These are phyloP conservation scores for Proteles cristata DNA, from an alignment of 2,113 vertebrate species.

Conservation along the genomic window DNA sequence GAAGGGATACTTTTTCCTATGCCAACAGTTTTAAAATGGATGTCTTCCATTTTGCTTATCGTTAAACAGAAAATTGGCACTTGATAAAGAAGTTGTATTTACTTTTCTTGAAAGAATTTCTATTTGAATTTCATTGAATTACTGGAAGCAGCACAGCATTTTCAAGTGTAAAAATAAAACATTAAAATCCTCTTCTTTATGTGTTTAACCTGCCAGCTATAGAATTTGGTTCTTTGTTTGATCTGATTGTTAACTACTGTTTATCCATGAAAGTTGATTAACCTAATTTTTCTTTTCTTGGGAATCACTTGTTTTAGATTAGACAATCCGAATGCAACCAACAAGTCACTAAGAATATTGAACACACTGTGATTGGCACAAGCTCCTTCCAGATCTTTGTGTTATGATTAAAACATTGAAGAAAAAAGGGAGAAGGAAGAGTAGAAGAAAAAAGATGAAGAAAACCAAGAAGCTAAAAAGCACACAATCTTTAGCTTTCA, in stretches of 20 bases:
- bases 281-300: background rate
- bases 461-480: background rate
- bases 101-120: slow-evolving; percentile 33
- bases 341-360: background rate
- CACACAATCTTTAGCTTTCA: fast-evolving
- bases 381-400: background rate
- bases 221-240: background rate
- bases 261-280: background rate
- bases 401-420: background rate
- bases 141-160: background rate
- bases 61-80: background rate
- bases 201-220: background rate
- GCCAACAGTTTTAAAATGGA: background rate
- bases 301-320: background rate
- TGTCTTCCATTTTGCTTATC: slow-evolving; percentile 29
- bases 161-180: background rate
- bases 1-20: background rate
- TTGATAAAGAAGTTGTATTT: slow-evolving; percentile 48
- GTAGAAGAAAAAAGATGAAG: background rate
- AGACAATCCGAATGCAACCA: background rate
- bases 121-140: slow-evolving; percentile 31
- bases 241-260: background rate
- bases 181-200: background rate
- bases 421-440: background rate
- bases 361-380: background rate